Evolutionary conservation across 2,113 vertebrate genomes (phyloP).

Genomic region (Centropus bengalensis): DNA sequence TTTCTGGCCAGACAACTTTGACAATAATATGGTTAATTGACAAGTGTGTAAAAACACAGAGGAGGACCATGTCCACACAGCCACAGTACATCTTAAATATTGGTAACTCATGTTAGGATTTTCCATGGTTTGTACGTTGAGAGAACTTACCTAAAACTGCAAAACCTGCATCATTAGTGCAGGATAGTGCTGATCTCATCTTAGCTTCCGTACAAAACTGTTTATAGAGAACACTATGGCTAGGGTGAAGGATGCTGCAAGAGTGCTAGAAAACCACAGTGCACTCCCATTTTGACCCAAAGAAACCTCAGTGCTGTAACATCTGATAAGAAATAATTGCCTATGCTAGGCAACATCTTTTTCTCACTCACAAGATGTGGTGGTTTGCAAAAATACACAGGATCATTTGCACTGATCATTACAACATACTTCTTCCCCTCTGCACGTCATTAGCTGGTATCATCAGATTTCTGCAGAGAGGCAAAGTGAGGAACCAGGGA

Average conservation of each 20-base stretch:
- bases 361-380: not conserved
- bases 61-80: fast-evolving
- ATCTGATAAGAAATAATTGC: not conserved
- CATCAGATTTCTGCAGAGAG: not conserved
- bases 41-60: not conserved
- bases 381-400: not conserved
- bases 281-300: not conserved
- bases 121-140: not conserved
- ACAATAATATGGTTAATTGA: not conserved
- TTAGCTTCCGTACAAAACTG: not conserved
- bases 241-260: not conserved
- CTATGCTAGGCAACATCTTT: not conserved
- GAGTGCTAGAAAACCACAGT: not conserved
- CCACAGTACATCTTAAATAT: not conserved
- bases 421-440: not conserved
- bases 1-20: not conserved
- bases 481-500: not conserved
- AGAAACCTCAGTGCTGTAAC: not conserved
- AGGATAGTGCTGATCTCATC: not conserved
- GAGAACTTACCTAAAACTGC: not conserved
- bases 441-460: not conserved
- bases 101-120: not conserved
- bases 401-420: not conserved
- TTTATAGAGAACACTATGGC: not conserved
- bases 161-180: not conserved